Evolutionary conservation across 2,888 invertebrate genomes (phyloP).

Genomic region (Allacma fusca): DNA sequence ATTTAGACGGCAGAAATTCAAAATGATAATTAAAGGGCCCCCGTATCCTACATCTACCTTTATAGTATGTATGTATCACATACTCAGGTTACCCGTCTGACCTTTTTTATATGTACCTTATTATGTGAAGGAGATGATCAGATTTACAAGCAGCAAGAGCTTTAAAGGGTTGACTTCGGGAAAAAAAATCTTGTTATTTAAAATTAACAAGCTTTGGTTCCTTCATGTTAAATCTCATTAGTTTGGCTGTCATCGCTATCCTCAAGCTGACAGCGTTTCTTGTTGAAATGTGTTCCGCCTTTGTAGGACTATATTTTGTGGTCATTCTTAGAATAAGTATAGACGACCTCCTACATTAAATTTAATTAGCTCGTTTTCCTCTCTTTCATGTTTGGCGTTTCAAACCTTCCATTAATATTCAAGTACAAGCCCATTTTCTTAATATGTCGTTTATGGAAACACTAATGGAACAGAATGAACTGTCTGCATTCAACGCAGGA

Average conservation of each 20-base stretch:
- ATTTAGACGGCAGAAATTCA: too few relatives aligned
- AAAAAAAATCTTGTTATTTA: background rate
- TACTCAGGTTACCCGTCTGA: too few relatives aligned
- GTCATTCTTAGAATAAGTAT: background rate
- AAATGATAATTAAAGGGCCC: too few relatives aligned
- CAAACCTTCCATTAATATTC: background rate
- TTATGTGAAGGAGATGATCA: too few relatives aligned
- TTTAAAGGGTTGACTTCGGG: too few relatives aligned
- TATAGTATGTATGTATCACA: too few relatives aligned
- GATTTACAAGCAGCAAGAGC: too few relatives aligned
- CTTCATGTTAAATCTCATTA: background rate
- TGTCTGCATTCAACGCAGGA: background rate
- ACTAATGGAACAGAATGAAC: background rate
- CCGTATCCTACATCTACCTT: too few relatives aligned
- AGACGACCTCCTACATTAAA: constrained; percentile 6
- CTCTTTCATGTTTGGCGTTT: background rate
- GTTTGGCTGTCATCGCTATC: background rate
- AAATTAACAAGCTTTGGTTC: background rate
- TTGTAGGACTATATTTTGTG: background rate
- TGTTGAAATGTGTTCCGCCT: background rate
- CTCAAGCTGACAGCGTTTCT: background rate
- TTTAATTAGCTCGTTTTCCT: constrained; percentile 7
- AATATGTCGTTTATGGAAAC: background rate
- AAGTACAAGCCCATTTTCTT: constrained; percentile 5
- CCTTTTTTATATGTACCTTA: too few relatives aligned